phyloP scores from a whole-genome alignment of 2,888 invertebrate genomes.

The Uropetala carovei region DNA sequence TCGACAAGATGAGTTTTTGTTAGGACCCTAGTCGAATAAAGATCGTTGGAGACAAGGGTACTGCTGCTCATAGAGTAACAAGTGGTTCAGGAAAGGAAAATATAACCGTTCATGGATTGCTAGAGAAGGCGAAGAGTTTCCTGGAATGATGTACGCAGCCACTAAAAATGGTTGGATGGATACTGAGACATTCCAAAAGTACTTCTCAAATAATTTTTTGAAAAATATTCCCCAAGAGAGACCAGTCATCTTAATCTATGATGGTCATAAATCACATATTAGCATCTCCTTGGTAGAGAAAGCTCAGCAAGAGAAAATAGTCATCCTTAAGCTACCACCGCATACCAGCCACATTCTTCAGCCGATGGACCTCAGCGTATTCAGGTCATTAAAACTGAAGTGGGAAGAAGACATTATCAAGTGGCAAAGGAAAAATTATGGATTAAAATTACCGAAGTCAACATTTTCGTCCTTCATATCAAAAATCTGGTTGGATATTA shows the following conservation, averaged over 20 bases:
- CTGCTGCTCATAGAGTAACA: constrained; percentile 68
- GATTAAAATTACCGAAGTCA: constrained; percentile 69
- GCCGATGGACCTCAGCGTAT: constrained; percentile 69
- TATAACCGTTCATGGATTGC: constrained; percentile 72
- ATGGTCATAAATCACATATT: too few relatives aligned
- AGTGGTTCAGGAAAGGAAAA: constrained; percentile 72
- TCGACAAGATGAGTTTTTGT: too few relatives aligned
- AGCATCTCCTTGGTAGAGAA: constrained; percentile 69
- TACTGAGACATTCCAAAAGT: too few relatives aligned
- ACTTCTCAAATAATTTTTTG: too few relatives aligned
- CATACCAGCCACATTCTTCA: constrained; percentile 68
- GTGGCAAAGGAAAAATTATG: too few relatives aligned
- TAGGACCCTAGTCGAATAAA: too few relatives aligned
- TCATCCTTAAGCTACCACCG: constrained; percentile 71
- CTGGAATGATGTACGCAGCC: not conserved
- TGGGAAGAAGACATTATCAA: constrained; percentile 69
- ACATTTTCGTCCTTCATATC: constrained; percentile 69
- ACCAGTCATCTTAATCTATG: too few relatives aligned
- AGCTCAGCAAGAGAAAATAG: constrained; percentile 48
- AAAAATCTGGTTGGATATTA: constrained; percentile 69
- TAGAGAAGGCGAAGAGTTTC: constrained; percentile 66
- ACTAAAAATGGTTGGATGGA: too few relatives aligned
- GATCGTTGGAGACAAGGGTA: constrained; percentile 67
- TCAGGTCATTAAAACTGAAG: constrained; percentile 70
- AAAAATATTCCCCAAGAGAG: too few relatives aligned